Percentiles rank a stretch among this genome's conserved stretches.
These are phyloP conservation scores for Asteroscopus sphinx DNA, from an alignment of 2,888 invertebrate species.

Conservation along the genomic window DNA sequence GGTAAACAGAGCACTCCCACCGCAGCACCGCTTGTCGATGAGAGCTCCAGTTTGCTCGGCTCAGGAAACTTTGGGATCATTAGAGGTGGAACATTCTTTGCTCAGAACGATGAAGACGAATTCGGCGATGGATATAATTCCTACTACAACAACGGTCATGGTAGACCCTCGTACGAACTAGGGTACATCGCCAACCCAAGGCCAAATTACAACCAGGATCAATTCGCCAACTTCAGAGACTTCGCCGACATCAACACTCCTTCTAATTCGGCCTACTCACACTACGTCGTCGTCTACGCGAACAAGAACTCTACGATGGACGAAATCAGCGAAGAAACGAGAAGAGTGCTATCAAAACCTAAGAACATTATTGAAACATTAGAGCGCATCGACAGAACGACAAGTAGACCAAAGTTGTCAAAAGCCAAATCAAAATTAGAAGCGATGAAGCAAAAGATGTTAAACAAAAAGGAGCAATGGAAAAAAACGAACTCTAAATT, in stretches of 20 bases:
- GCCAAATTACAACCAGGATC: conserved; percentile 94
- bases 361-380: conserved; percentile 96
- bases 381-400: conserved; percentile 91
- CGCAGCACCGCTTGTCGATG: conserved; percentile 83
- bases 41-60: conserved; percentile 92
- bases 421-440: conserved; percentile 92
- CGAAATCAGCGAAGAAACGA: conserved; percentile 84
- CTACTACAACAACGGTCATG: conserved; percentile 92
- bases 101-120: conserved; percentile 92
- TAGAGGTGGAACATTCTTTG: conserved; percentile 95
- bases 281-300: conserved; percentile 95
- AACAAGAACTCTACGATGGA: conserved; percentile 93
- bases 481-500: conserved; percentile 81
- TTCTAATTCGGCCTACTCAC: conserved; percentile 94
- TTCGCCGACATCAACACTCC: conserved; percentile 97
- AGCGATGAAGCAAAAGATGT: conserved; percentile 82
- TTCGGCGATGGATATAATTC: conserved; percentile 90
- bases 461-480: conserved; percentile 85
- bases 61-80: conserved; percentile 97
- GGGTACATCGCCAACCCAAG: conserved; percentile 92
- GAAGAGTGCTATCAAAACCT: conserved; percentile 88
- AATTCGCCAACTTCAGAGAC: conserved; percentile 96
- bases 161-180: conserved; percentile 91
- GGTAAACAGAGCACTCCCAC: conserved; percentile 77
- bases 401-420: conserved; percentile 85